Base-by-base conservation (phyloP, 2,888 invertebrate species). In the Beris morrisii region DNA sequence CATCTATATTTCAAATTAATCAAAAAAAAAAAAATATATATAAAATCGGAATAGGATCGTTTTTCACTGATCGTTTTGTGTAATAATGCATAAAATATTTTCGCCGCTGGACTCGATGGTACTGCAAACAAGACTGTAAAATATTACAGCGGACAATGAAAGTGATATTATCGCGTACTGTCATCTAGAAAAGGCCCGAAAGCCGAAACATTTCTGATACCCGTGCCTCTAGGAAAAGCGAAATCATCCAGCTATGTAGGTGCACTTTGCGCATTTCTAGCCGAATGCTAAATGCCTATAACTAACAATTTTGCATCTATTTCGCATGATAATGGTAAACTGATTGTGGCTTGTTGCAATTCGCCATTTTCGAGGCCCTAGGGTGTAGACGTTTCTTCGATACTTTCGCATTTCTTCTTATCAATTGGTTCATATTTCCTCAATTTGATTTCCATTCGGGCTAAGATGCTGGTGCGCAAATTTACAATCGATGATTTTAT, bases 291-390 rank as follows among this genome's bases (percentile, higher is more conserved):
- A 64, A 53, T 52, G 55, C 45, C 12, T 31, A 46, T 56, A 65
- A 68, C 65, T 52, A 56, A 63, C 65, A 68, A 68, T 68, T 68
- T 64, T 68, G 64, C 61, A 68, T 68, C 65, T 63, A 59, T 61
- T 68, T 65, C 68, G 68, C 65, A 68, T 65, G 68, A 68, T 68
- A 68, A 68, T 68, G 68, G 65, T 57, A 68, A 67, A 65, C 59
- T 57, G 68, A 65, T 68, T 50, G n/a, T 55, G 68, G 32, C 50
- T n/a, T 28, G 50, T 11, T 43, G 46, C 43, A 50, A 50, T 48
- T 52, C 22, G 50, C 50, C 52, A 52, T 38, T 52, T 50, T 12
- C 43, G 11, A 38, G 61, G 50, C 61, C 61, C 38, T 50, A 52
- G 61, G 61, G 61, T 52, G 52, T 43, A 52, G 61, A 61, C 50